A percentile compares a stretch with the other conserved stretches of the same genome.
These are phyloP conservation scores for Polietes domitor DNA, from an alignment of 2,888 invertebrate genomes.

Conservation along the genomic window DNA sequence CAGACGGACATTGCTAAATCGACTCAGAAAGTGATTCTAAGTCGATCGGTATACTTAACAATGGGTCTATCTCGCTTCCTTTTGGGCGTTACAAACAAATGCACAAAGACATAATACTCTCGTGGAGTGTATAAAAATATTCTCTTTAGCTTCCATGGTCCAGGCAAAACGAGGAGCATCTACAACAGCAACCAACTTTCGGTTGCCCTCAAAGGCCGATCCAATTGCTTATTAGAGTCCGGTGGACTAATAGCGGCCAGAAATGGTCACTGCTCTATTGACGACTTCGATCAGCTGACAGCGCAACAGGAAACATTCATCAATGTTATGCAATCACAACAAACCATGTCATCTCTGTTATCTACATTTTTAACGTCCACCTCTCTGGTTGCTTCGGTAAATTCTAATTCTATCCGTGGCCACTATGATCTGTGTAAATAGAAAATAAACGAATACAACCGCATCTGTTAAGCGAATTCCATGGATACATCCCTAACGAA, in stretches of 20 bases:
- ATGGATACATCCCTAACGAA: slow-evolving; percentile 76
- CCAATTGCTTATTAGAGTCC: slow-evolving; percentile 82
- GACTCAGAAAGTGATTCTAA: too few species aligned
- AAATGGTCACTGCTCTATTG: slow-evolving; percentile 95
- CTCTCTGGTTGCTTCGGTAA: slow-evolving; percentile 94
- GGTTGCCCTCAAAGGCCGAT: slow-evolving; percentile 88
- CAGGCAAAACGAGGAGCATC: slow-evolving; percentile 90
- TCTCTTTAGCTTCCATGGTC: slow-evolving; percentile 89
- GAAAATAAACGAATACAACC: slow-evolving; percentile 94
- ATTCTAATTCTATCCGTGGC: slow-evolving; percentile 95
- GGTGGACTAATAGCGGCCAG: slow-evolving; percentile 93
- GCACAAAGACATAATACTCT: too few species aligned
- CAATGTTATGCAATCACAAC: slow-evolving; percentile 97
- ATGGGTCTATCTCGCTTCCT: too few species aligned
- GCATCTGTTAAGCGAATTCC: slow-evolving; percentile 94
- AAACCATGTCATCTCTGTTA: slow-evolving; percentile 93
- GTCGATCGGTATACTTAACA: too few species aligned
- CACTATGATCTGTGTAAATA: slow-evolving; percentile 92
- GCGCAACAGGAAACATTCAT: slow-evolving; percentile 90
- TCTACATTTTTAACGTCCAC: slow-evolving; percentile 91
- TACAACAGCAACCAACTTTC: slow-evolving; percentile 84
- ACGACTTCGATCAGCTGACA: slow-evolving; percentile 97
- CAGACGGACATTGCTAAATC: too few species aligned
- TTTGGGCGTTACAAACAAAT: too few species aligned
- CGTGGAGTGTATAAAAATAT: too few species aligned